Evolutionary conservation across 2,113 vertebrate species (phyloP), one percentile per base, ranked within the genome.

Genomic region (Podilymbus podiceps): DNA sequence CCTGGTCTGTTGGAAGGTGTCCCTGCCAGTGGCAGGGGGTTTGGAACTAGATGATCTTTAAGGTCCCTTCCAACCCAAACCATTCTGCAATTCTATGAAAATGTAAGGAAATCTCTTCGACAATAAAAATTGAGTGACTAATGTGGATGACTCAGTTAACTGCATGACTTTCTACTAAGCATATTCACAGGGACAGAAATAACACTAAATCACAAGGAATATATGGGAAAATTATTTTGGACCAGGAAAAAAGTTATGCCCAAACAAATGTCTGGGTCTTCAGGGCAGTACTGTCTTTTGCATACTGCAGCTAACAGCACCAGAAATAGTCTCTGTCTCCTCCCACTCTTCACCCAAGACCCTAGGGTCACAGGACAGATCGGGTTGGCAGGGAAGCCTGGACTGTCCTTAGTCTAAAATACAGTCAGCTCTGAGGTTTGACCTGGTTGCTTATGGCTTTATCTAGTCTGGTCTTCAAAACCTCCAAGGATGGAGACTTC

Each of bases 61-160:
- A 42, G 42, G 42, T 42, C 14, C 42, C 42, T 42, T 42, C 42
- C 42, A 42, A 42, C 42, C 42, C 42, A 42, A 42, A 42, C 42
- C 42, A 42, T 42, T 42, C 42, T 42, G 14, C 5, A 15, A 42
- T 42, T 12, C 42, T 42, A 42, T 42, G 42, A 78, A 96, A 95
- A 87, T 14, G 22, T 82, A 93, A 93, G 86, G 84, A 89, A 95
- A 92, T 87, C 84, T 97, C 81, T 94, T 96, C 73, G 78, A 87
- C 5, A 75, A 92, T 83, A 95, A 93, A 92, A 97, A 93, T 62
- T 69, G 85, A 90, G 81, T 97, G 91, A 97, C 63, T 97, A 93
- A 95, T 76, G 66, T 76, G 58, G 62, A 91, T 95, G 97, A 97
- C 74, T 97, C 95, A 94, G 89, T 96, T 96, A 96, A 95, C 89